Conservation (phyloP, 1,140 invertebrate species). For the Drosophila subobscura region DNA sequence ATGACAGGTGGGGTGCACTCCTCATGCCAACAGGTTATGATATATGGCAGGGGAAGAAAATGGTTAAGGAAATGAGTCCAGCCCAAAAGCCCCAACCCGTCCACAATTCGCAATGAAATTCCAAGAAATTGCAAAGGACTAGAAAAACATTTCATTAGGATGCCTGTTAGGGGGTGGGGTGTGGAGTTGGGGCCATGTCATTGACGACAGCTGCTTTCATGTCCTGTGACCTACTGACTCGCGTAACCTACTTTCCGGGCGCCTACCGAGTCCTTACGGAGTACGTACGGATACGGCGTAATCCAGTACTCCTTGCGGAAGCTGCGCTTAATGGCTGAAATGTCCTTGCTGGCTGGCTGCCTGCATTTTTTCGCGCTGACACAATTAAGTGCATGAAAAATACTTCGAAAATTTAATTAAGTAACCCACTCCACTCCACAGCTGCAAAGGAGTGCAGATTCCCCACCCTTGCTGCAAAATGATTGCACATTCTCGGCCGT, state of each 20-base stretch:
- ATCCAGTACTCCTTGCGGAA: slow-evolving; percentile 38
- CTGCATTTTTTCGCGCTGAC: slow-evolving; percentile 43
- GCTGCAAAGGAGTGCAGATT: slow-evolving; percentile 17
- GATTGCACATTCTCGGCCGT: slow-evolving; percentile 26
- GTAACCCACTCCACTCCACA: slow-evolving; percentile 20
- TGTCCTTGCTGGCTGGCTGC: slow-evolving; percentile 31
- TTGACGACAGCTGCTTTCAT: slow-evolving; percentile 68
- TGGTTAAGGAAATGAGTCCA: slow-evolving; percentile 40
- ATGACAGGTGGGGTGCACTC: slow-evolving; percentile 31
- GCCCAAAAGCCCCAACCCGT: slow-evolving; percentile 11
- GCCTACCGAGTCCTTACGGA: slow-evolving; percentile 15
- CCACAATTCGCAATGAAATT: slow-evolving; percentile 33
- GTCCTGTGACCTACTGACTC: slow-evolving; percentile 70
- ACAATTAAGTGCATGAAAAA: slow-evolving; percentile 78
- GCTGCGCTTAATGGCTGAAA: slow-evolving; percentile 47
- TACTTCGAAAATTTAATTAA: slow-evolving; percentile 77
- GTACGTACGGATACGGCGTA: slow-evolving; percentile 1
- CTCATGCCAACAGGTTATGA: slow-evolving; percentile 21
- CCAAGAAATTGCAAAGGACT: slow-evolving; percentile 34
- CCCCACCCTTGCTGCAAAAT: slow-evolving; percentile 6
- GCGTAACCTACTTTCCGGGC: slow-evolving; percentile 72
- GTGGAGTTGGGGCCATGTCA: slow-evolving; percentile 32
- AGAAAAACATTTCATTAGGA: slow-evolving; percentile 33
- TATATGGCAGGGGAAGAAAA: slow-evolving; percentile 24
- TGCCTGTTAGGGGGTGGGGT: slow-evolving; percentile 16